Percentiles rank a stretch among this genome's conserved stretches.
phyloP scores from a whole-genome alignment of 37 sponge, comb jelly and placozoan genomes.

The Tethya wilhelma region DNA sequence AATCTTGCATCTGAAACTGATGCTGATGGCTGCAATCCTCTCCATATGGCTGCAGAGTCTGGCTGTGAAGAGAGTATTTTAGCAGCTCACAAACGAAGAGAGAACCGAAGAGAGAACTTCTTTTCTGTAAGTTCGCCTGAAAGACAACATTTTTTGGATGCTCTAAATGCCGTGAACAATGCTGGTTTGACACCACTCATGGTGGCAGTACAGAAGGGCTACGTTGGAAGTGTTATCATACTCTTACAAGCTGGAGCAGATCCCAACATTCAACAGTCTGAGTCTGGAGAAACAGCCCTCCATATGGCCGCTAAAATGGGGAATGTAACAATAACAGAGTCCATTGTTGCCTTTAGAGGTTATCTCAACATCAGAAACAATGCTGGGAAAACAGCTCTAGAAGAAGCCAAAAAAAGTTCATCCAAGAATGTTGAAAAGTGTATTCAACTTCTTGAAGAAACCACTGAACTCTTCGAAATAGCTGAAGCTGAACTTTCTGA shows the following conservation, averaged over 20 bases:
- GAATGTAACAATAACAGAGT: slow-evolving; percentile 19
- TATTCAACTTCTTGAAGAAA: slow-evolving; percentile 15
- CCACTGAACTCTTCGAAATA: background rate
- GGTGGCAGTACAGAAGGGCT: slow-evolving; percentile 14
- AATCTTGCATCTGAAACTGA: too few relatives aligned
- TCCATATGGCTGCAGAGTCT: too few relatives aligned
- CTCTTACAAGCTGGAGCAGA: slow-evolving; percentile 25
- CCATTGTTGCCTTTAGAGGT: slow-evolving; percentile 55
- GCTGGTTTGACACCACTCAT: slow-evolving; percentile 37
- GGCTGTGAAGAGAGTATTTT: too few relatives aligned
- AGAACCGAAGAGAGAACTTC: too few relatives aligned
- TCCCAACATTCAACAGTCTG: slow-evolving; percentile 22
- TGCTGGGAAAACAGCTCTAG: slow-evolving; percentile 20
- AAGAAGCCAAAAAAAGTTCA: slow-evolving; percentile 13
- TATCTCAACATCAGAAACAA: slow-evolving; percentile 27
- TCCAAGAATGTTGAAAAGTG: background rate
- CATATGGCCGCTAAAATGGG: slow-evolving; percentile 42
- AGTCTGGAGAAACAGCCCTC: slow-evolving; percentile 13
- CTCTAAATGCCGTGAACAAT: background rate
- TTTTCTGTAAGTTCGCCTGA: background rate
- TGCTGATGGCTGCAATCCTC: background rate
- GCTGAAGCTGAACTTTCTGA: background rate
- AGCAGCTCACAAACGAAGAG: too few relatives aligned
- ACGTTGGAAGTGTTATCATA: slow-evolving; percentile 12
- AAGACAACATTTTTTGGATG: too few relatives aligned